Base-by-base conservation (phyloP, 2,797 vertebrate species). In the Clamator glandarius region DNA sequence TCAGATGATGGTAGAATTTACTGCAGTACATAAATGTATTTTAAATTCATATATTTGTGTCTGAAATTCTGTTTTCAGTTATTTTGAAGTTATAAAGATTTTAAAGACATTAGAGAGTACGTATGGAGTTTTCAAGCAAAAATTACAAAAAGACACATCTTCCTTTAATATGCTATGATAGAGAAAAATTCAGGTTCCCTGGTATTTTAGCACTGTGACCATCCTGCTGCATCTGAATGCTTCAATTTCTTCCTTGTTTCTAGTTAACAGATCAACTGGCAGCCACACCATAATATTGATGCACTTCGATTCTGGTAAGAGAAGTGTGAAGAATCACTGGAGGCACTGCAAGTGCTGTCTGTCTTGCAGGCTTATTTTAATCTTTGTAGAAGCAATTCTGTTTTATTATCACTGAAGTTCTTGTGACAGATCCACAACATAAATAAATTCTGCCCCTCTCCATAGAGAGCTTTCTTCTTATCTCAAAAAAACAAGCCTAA, bases 61-160 rank as follows among this genome's bases (percentile, higher is more conserved):
- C 46, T 87, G 63, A 93, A 66, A 61, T 91, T 87, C 16, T 82
- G 4, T 70, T 94, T 93, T 52, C 12, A 39, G 90, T 75, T 74
- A 42, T 76, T 93, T 92, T 93, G 41, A 51, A 80, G 15, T 35
- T 86, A 36, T 62, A 79, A 70, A n/a, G 21, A 41, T 77, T 89
- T 74, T 69, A 75, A 62, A 51, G 20, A 76, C 4, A 11, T 52
- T 61, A 67, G 28, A 73, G 67, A 36, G 31, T 35, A 91, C 42
- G 3, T 59, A 58, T 15, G 23, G 33, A 25, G 9, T 85, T 92
- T 90, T 72, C 42, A 64, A 67, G 25, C 20, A 89, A 67, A 87
- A 81, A 68, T 36, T 57, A 70, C 59, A 82, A 39, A 85, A 89
- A 62, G 0, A 3, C 12, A 7, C 26, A 2, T 44, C 26, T 87